Percentiles rank a stretch among this genome's conserved stretches.
Conservation (phyloP, 2,797 vertebrate species). For the Xerus rutilus region DNA sequence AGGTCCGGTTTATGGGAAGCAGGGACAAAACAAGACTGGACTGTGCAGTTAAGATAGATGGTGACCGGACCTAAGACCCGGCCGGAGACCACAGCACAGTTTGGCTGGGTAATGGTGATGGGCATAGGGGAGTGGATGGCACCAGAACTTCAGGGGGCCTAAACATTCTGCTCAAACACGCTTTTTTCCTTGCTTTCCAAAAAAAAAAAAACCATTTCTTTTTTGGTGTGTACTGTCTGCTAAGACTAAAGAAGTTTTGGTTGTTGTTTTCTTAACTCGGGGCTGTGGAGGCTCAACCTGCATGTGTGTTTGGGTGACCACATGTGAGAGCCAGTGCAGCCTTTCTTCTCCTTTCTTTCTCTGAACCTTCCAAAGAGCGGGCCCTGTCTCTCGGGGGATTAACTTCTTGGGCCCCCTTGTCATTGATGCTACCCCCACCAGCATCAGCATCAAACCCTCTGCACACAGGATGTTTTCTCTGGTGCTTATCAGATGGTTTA, state of each 20-base stretch:
- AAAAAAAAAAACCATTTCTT: not conserved
- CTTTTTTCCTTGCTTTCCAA: not conserved
- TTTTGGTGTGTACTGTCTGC: constrained; percentile 1
- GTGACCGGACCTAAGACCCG: not conserved
- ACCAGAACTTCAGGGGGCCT: not conserved
- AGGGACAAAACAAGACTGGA: not conserved
- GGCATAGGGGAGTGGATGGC: not conserved
- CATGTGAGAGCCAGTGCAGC: constrained; percentile 50
- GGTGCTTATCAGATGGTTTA: constrained; percentile 94
- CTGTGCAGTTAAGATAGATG: not conserved
- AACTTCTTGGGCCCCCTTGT: constrained; percentile 85
- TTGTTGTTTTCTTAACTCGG: constrained; percentile 30
- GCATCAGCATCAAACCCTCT: constrained; percentile 83
- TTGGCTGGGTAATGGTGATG: not conserved
- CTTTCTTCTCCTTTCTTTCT: constrained; percentile 77
- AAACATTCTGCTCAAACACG: constrained; percentile 24
- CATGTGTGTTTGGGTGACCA: constrained; percentile 67
- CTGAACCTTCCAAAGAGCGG: constrained; percentile 74
- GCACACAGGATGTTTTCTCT: constrained; percentile 95
- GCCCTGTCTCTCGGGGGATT: constrained; percentile 61
- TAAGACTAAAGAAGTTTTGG: constrained; percentile 47
- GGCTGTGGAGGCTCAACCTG: constrained; percentile 63
- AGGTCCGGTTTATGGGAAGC: not conserved
- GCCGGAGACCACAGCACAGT: not conserved
- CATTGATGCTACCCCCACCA: constrained; percentile 82